These are phyloP conservation scores for Sthenelais limicola DNA, from an alignment of 2,888 invertebrate genomes.

Conservation along the genomic window DNA sequence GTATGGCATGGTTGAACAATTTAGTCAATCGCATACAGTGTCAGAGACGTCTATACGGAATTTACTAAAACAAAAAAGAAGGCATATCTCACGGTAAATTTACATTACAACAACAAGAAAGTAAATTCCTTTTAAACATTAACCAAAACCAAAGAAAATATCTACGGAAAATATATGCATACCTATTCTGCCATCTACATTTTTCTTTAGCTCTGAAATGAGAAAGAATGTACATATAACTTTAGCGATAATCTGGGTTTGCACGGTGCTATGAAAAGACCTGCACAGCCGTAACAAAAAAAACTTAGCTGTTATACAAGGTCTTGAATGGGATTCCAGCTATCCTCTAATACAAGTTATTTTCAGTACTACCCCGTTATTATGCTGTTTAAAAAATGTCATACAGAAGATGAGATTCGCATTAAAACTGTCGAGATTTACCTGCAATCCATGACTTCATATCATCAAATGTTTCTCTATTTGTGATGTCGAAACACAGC, in stretches of 20 bases:
- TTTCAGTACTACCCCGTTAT: too few species aligned
- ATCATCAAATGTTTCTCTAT: constrained; percentile 81
- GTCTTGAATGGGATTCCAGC: too few species aligned
- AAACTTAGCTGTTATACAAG: too few species aligned
- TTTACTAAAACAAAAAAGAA: neutral
- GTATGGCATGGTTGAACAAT: too few species aligned
- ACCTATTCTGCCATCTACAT: constrained; percentile 77
- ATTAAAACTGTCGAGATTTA: constrained; percentile 57
- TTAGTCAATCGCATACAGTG: too few species aligned
- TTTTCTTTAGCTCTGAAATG: constrained; percentile 75
- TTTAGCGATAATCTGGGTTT: neutral
- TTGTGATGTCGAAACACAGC: constrained; percentile 88
- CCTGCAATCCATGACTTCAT: constrained; percentile 90
- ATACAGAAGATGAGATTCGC: neutral
- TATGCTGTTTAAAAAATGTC: too few species aligned
- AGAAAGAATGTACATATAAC: neutral
- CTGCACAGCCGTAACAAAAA: too few species aligned
- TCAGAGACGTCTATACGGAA: too few species aligned
- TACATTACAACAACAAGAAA: neutral
- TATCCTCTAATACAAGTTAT: too few species aligned
- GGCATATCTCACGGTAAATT: neutral
- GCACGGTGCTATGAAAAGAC: too few species aligned
- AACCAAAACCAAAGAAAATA: neutral
- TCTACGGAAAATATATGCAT: constrained; percentile 21
- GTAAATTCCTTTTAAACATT: neutral